Base-by-base conservation (phyloP, 2,888 invertebrate species). In the Leucophora obtusa region DNA sequence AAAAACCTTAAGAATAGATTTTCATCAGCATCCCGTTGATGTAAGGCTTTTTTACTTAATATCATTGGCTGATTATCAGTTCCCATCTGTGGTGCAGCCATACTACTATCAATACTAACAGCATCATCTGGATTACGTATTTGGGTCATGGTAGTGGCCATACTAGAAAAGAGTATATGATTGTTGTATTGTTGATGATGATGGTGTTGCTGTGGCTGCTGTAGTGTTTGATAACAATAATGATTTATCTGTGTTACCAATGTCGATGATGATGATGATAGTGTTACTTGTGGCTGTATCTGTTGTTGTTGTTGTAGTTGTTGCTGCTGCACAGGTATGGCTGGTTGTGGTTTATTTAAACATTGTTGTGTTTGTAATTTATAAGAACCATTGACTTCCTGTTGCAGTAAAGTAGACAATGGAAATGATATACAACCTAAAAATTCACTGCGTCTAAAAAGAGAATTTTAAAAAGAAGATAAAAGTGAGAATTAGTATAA, bases 381-480 rank as follows among this genome's bases (percentile, higher is more conserved):
- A 91, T 93, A 96, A 85, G 94, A 93, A 86, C 96, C 96, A 92
- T 94, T 88, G 73, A 87, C 84, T 72, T 84, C 93, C 93, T 93
- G 93, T 89, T 93, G 94, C 91, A 94, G 92, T 85, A 95, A 94
- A 93, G 95, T 94, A 91, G 94, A 94, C 86, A 97, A 92, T 86
- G 96, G 95, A 92, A 97, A 96, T 91, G 96, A 96, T 94, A 96
- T 95, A 91, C 97, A 97, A 93, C 97, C 97, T 91, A 97, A 92
- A 91, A 97, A 95, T 92, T 97, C 97, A 92, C 96, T 97, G 92
- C 95, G 94, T 92, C 97, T 97, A 94, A 95, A 90, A 92, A 91
- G 86, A 86, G 88, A 83, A 1, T 11, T 10, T 14, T 91, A 56
- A 84, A 91, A 58, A 35, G 65, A 82, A 47, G 59, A 11, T 17